phyloP scores from a whole-genome alignment of 2,888 invertebrate species.

The Aporophyla nigra region DNA sequence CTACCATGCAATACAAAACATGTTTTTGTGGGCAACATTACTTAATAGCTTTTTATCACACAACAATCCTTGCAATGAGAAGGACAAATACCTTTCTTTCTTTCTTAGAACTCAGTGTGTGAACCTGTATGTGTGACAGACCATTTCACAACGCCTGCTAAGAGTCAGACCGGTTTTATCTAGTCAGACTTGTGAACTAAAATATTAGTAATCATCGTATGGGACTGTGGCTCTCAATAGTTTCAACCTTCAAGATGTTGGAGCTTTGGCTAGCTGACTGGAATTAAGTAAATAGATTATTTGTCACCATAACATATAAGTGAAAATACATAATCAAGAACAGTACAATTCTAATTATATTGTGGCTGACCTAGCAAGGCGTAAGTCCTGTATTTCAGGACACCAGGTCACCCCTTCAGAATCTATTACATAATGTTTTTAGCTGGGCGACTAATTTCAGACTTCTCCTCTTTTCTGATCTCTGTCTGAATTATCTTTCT shows the following conservation, averaged over 20 bases:
- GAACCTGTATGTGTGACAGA: constrained; percentile 28
- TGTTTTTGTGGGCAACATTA: not conserved
- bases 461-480: not conserved
- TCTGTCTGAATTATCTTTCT: not conserved
- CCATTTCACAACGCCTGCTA: constrained; percentile 39
- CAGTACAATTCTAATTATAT: too few relatives aligned
- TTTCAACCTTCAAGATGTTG: not conserved
- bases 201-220: constrained; percentile 34
- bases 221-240: constrained; percentile 12
- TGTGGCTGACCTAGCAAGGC: too few relatives aligned
- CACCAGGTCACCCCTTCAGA: too few relatives aligned
- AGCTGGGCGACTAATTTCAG: too few relatives aligned
- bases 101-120: constrained; percentile 43
- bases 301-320: too few relatives aligned
- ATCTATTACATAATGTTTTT: too few relatives aligned
- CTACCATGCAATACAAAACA: not conserved
- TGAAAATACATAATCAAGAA: too few relatives aligned
- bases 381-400: too few relatives aligned
- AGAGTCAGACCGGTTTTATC: constrained; percentile 39
- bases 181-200: constrained; percentile 19
- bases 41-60: constrained; percentile 17
- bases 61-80: constrained; percentile 16
- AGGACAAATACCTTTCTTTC: constrained; percentile 40
- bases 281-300: too few relatives aligned
- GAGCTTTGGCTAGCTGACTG: not conserved